Evolutionary conservation across 1,140 invertebrate genomes (phyloP), one percentile per base, ranked within the genome.

Genomic region (Heliconius eleuchia): DNA sequence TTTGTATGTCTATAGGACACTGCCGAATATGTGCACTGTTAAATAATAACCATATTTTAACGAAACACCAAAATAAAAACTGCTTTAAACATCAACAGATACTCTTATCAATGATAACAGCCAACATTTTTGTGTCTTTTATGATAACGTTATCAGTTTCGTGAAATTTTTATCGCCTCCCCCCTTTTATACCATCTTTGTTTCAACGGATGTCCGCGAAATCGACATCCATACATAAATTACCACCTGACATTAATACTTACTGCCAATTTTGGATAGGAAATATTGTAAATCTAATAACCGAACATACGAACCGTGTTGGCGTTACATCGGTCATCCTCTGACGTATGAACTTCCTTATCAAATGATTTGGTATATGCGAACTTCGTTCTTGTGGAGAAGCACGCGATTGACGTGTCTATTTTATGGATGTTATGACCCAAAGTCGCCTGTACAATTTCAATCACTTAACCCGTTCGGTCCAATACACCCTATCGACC

Each of bases 291-390:
- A 76, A 80, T 76, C 79, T 66, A 83, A 76, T 77, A 73, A 55
- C 73, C 34, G 74, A 75, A 76, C 60, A 27, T 55, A 75, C 60
- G 60, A 30, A 23, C 60, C 72, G 37, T 71, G 50, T 76, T 76
- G 78, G 71, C 42, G 66, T 83, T 72, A 80, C 72, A 73, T 75
- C 78, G 77, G 77, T 79, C 84, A 81, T 80, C 71, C 77, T 79
- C 74, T 86, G 86, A 88, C 85, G 86, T 83, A 77, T 66, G 73
- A 79, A 78, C 82, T 86, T 88, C 85, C 86, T 88, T 88, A 88
- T 88, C 85, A 88, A 84, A 80, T 82, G 78, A 82, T 85, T 82
- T 80, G 80, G 82, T 79, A 39, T 60, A 80, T 80, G 78, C 75
- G 42, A 85, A 79, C 66, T 72, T 75, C 76, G 76, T 77, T 66